Evolutionary conservation across 2,797 vertebrate species (phyloP).

Genomic region (Forpus xanthops): DNA sequence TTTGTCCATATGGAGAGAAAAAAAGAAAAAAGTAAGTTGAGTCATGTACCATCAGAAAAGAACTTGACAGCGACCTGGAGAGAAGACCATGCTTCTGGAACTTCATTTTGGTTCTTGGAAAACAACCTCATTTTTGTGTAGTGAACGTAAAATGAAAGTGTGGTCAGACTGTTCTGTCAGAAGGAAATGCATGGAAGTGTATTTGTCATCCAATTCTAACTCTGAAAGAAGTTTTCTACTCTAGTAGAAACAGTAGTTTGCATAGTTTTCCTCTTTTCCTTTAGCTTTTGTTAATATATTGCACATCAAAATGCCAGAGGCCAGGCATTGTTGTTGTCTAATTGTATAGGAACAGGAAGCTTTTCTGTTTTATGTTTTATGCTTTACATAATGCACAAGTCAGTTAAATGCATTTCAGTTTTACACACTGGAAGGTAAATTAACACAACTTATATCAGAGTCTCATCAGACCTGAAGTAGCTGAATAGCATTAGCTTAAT

Average conservation of each 20-base stretch:
- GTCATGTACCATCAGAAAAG: background rate
- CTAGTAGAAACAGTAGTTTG: background rate
- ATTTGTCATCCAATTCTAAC: background rate
- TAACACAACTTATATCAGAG: background rate
- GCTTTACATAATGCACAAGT: background rate
- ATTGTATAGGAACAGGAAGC: background rate
- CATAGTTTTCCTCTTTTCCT: background rate
- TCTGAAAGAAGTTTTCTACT: background rate
- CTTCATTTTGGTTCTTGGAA: background rate
- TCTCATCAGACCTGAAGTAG: background rate
- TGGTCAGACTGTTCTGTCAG: background rate
- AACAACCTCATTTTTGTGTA: background rate
- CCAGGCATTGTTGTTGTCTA: background rate
- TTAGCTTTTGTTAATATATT: background rate
- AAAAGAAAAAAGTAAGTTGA: background rate
- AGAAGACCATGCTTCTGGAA: background rate
- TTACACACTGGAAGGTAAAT: constrained; percentile 17
- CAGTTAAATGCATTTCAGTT: constrained; percentile 1
- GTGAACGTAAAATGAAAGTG: background rate
- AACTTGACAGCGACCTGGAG: background rate
- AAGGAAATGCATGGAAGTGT: background rate
- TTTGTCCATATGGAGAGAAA: background rate
- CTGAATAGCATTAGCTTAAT: background rate
- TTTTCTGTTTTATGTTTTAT: background rate
- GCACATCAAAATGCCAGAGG: background rate